Evolutionary conservation across 2,797 vertebrate species (phyloP), one percentile per base, ranked within the genome.

Genomic region (Hoplostethus mediterraneus): DNA sequence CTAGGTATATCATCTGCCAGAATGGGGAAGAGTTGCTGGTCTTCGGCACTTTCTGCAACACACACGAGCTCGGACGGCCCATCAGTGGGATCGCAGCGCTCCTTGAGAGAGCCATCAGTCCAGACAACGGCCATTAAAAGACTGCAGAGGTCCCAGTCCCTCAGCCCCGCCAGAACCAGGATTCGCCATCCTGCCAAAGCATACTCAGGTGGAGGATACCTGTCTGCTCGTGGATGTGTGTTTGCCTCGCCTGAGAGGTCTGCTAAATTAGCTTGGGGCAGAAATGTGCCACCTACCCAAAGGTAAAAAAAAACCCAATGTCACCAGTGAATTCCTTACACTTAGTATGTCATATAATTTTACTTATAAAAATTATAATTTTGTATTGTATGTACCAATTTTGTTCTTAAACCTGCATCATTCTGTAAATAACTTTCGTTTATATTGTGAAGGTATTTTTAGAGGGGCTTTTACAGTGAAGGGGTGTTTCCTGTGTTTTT

Each of bases 61-160:
- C 38, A 69, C 28, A 2, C 17, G 1, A 79, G 28, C 45, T 71
- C 74, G 17, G 71, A 3, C 1, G 61, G 36, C 14, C 17, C 33
- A 0, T 9, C 42, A 6, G 33, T 16, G 49, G 55, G 38, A 44
- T 47, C 55, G 8, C 16, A 17, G 16, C 30, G 36, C 12, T 44
- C 74, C 5, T 63, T 5, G 40, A 87, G 36, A 51, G 66, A 67
- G 11, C 63, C 70, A 17, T 45, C 67, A 1, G 58, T 67, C n/a
- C 73, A 47, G n/a, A 25, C 65, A 0, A 6, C 62, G 1, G 81
- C 79, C 1, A 42, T 84, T 44, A 89, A 80, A 63, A 85, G 48
- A 9, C 71, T 82, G 63, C 86, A 87, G 70, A 91, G 92, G 75
- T 90, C 89, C 60, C 91, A 92, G 67, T 92, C 92, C 16, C 80